A percentile compares a stretch with the other conserved stretches of the same genome.
These are phyloP conservation scores for Tenthredo scrophulariae DNA, from an alignment of 2,888 invertebrate genomes.

Conservation along the genomic window DNA sequence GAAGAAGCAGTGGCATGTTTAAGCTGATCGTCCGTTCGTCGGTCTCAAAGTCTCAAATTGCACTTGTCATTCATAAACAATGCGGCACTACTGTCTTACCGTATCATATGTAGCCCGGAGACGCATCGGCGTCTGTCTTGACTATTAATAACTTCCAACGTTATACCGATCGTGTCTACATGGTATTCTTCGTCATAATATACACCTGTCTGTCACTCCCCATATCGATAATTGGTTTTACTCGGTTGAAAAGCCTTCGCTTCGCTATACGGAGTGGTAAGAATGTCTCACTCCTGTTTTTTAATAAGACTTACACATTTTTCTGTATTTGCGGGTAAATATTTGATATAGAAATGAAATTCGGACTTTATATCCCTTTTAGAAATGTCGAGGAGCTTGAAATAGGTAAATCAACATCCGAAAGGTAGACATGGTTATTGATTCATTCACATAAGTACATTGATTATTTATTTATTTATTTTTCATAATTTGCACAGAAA, in stretches of 20 bases:
- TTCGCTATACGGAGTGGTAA: not conserved
- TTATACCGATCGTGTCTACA: slow-evolving; percentile 30
- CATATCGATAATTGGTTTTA: slow-evolving; percentile 16
- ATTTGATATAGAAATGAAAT: not conserved
- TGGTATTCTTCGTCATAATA: not conserved
- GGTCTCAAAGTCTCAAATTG: slow-evolving; percentile 47
- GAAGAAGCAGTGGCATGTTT: not conserved
- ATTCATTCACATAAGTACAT: not conserved
- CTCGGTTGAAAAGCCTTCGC: not conserved
- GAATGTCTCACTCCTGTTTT: not conserved
- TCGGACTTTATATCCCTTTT: not conserved
- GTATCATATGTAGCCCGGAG: slow-evolving; percentile 28
- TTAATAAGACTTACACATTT: not conserved
- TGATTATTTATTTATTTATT: not conserved
- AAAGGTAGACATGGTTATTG: not conserved
- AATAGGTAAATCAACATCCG: not conserved
- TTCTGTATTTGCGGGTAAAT: not conserved
- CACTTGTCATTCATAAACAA: slow-evolving; percentile 53
- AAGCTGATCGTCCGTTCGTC: slow-evolving; percentile 4
- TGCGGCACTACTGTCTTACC: slow-evolving; percentile 21
- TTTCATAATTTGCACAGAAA: not conserved
- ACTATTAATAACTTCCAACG: slow-evolving; percentile 46
- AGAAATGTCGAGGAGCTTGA: not conserved
- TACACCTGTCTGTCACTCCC: not conserved
- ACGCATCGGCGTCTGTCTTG: slow-evolving; percentile 31